These are phyloP conservation scores for Lophura nycthemera DNA, from an alignment of 2,113 vertebrate species.

Conservation along the genomic window DNA sequence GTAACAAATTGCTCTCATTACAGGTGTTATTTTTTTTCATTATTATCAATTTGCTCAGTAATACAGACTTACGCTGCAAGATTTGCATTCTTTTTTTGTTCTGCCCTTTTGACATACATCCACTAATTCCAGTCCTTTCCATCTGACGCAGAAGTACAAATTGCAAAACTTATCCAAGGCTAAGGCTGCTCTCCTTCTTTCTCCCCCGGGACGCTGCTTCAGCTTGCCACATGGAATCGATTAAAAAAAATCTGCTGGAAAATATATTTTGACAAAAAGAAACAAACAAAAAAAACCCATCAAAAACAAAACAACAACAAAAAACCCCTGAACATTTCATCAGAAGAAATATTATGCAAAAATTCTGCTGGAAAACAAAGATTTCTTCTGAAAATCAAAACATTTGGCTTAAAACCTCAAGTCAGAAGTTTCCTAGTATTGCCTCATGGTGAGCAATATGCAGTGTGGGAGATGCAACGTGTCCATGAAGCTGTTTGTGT, in stretches of 20 bases:
- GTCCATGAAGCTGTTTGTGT: background rate
- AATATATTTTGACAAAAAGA: background rate
- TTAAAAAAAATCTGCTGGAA: background rate
- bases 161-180: background rate
- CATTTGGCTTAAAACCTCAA: background rate
- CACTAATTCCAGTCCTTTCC: background rate
- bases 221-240: background rate
- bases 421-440: background rate
- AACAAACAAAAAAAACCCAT: background rate
- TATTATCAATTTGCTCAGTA: background rate
- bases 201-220: background rate
- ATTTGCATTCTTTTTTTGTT: background rate
- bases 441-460: fast-evolving
- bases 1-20: background rate
- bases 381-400: background rate
- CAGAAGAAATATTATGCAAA: background rate
- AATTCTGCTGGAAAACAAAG: background rate
- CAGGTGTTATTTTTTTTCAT: background rate
- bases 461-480: fast-evolving
- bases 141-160: background rate
- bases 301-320: background rate
- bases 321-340: background rate
- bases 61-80: background rate
- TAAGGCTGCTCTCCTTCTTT: background rate
- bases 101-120: background rate